Percentiles rank a stretch among this genome's conserved stretches.
Conservation (phyloP, 1,140 invertebrate species). For the Platyscapa corneri region DNA sequence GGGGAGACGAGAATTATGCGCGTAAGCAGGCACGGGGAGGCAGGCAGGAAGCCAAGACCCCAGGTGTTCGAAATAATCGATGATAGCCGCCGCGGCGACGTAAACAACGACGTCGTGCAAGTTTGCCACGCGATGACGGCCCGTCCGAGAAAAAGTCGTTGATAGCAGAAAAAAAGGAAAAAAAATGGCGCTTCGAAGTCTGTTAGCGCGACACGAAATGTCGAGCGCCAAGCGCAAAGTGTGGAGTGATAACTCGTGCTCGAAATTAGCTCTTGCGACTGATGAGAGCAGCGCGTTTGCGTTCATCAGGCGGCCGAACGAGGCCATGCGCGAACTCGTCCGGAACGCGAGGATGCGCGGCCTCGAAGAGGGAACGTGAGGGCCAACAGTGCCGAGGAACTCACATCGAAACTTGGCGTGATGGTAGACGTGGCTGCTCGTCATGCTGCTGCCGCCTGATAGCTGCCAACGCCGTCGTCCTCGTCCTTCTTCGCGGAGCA, state of each 20-base stretch:
- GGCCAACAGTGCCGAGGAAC: constrained; percentile 39
- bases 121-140: background rate
- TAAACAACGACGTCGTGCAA: background rate
- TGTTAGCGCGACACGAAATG: background rate
- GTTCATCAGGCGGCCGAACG: background rate
- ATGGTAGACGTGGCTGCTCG: constrained; percentile 57
- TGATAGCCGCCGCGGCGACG: background rate
- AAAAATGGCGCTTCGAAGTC: constrained; percentile 11
- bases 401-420: constrained; percentile 65
- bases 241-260: background rate
- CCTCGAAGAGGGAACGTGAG: background rate
- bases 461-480: background rate
- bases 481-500: constrained; percentile 19
- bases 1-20: background rate
- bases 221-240: background rate
- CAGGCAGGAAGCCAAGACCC: background rate
- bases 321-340: background rate
- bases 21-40: background rate
- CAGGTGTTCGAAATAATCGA: background rate
- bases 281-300: background rate
- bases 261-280: background rate
- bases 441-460: constrained; percentile 32
- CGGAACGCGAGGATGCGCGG: background rate
- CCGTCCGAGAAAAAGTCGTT: background rate
- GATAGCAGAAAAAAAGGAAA: background rate